These are phyloP conservation scores for Conus ventricosus DNA, from an alignment of 1,140 invertebrate genomes.

Conservation along the genomic window DNA sequence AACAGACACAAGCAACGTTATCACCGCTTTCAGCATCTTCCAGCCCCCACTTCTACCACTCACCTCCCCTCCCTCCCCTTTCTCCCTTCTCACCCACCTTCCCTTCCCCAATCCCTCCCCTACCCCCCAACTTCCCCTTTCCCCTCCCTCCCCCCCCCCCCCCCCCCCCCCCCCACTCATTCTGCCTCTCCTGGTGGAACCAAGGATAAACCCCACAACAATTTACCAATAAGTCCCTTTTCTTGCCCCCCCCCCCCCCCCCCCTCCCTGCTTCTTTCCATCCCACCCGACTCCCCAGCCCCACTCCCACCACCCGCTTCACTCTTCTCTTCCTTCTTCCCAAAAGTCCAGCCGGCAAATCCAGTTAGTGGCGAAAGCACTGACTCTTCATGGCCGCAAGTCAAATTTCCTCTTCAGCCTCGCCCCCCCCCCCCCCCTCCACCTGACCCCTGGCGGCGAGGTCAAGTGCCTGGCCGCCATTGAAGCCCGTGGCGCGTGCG, in stretches of 20 bases:
- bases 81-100: too few species aligned
- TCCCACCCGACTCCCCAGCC: background rate
- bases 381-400: slow-evolving; percentile 17
- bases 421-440: slow-evolving; percentile 8
- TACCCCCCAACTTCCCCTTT: too few species aligned
- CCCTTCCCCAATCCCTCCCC: too few species aligned
- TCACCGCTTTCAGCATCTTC: too few species aligned
- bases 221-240: slow-evolving; percentile 7
- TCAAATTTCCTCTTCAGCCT: slow-evolving; percentile 30
- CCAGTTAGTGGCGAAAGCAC: slow-evolving; percentile 15
- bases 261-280: background rate
- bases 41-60: too few species aligned
- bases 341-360: background rate
- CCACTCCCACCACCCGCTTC: background rate
- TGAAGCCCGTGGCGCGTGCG: slow-evolving; percentile 32
- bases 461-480: slow-evolving; percentile 33
- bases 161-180: too few species aligned
- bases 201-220: background rate
- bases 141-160: too few species aligned
- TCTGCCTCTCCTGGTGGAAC: too few species aligned
- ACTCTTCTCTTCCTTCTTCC: too few species aligned
- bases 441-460: slow-evolving; percentile 23
- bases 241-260: background rate
- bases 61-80: too few species aligned
- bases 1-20: too few species aligned